A percentile compares a stretch with the other conserved stretches of the same genome.
phyloP scores from a whole-genome alignment of 2,797 vertebrate genomes.

The Danionella dracula region DNA sequence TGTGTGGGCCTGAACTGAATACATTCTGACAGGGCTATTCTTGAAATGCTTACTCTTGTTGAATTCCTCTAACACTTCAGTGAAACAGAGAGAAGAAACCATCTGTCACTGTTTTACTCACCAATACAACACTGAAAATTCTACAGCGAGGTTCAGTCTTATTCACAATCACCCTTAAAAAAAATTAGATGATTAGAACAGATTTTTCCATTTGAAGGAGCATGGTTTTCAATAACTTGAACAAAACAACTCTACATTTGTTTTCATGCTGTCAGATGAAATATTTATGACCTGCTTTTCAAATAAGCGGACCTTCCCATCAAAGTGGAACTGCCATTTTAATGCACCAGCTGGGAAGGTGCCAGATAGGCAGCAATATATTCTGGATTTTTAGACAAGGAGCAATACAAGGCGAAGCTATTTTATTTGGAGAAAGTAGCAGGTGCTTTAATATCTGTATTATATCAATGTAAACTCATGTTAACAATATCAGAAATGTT shows the following conservation, averaged over 20 bases:
- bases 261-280: constrained; percentile 1
- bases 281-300: constrained; percentile 19
- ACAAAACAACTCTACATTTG: not conserved
- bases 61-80: not conserved
- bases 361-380: constrained; percentile 1
- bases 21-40: not conserved
- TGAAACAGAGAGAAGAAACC: not conserved
- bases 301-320: constrained; percentile 4
- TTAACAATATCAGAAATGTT: too few relatives aligned
- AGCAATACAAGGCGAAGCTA: too few relatives aligned
- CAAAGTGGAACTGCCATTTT: constrained; percentile 7
- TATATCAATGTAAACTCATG: too few relatives aligned
- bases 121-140: not conserved
- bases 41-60: not conserved
- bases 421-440: too few relatives aligned
- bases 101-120: constrained; percentile 4
- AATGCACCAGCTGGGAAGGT: constrained; percentile 9
- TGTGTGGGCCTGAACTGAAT: not conserved
- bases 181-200: not conserved
- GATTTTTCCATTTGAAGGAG: not conserved
- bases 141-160: not conserved
- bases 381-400: not conserved
- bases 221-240: not conserved
- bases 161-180: too few relatives aligned
- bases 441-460: too few relatives aligned